Percentiles rank a stretch among this genome's conserved stretches.
These are phyloP conservation scores for Serranus cabrilla DNA, from an alignment of 2,797 vertebrate species.

Conservation along the genomic window DNA sequence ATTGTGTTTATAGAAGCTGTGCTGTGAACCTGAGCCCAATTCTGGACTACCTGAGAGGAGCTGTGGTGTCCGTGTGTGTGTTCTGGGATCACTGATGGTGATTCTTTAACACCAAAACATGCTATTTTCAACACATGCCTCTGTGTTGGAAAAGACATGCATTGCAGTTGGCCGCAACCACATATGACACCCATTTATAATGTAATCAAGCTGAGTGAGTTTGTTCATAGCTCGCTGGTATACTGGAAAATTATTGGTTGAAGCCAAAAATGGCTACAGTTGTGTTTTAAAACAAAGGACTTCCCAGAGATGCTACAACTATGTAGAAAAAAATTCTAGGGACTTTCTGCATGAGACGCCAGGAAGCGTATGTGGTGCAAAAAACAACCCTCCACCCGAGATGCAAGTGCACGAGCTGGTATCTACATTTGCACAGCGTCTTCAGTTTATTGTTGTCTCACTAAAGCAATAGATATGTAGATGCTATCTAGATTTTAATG, in stretches of 20 bases:
- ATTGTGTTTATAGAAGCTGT: slow-evolving; percentile 9
- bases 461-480: slow-evolving; percentile 40
- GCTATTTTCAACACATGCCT: neutral
- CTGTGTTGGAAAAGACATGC: slow-evolving; percentile 8
- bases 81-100: slow-evolving; percentile 1
- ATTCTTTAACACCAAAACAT: slow-evolving; percentile 7
- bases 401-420: slow-evolving; percentile 19
- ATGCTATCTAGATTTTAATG: slow-evolving; percentile 11
- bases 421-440: slow-evolving; percentile 23
- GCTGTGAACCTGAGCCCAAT: slow-evolving; percentile 11
- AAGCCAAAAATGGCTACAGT: neutral
- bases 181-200: neutral
- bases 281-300: slow-evolving; percentile 20
- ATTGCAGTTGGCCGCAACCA: neutral
- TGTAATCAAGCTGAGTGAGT: neutral
- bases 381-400: slow-evolving; percentile 20
- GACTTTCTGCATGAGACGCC: slow-evolving; percentile 63
- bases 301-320: slow-evolving; percentile 39
- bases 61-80: neutral
- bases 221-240: neutral
- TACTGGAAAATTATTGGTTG: neutral
- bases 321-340: slow-evolving; percentile 43
- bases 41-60: slow-evolving; percentile 35
- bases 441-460: slow-evolving; percentile 34
- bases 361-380: slow-evolving; percentile 58